A percentile compares a stretch with the other conserved stretches of the same genome.
Evolutionary conservation across 1,140 invertebrate species (phyloP).

Genomic region (Babylonia areolata): DNA sequence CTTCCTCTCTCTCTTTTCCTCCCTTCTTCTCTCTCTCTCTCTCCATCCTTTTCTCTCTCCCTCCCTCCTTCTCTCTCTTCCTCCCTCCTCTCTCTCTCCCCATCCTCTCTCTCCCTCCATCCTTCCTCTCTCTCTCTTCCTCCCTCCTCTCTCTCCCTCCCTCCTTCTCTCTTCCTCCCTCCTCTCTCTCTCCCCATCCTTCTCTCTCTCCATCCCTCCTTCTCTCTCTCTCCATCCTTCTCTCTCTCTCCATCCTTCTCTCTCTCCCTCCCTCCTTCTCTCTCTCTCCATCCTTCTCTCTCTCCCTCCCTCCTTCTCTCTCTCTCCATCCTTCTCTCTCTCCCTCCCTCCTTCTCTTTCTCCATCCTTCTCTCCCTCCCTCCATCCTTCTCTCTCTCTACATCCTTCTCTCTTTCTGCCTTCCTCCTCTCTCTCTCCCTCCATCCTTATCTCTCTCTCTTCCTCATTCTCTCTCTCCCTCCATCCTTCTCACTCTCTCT

Average conservation of each 20-base stretch:
- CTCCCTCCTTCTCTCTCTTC: not conserved
- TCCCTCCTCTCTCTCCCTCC: conserved; percentile 27
- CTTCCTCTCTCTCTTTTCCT: not conserved
- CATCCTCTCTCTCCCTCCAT: not conserved
- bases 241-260: not conserved
- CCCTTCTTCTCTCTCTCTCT: not conserved
- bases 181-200: not conserved
- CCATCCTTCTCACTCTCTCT: not conserved
- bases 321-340: too few relatives aligned
- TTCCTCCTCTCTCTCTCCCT: conserved; percentile 6
- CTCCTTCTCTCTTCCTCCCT: conserved; percentile 11
- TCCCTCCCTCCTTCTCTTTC: too few relatives aligned
- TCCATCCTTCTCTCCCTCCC: too few relatives aligned
- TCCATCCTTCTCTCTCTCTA: too few relatives aligned
- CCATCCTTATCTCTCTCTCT: conserved; percentile 21
- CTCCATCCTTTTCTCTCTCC: not conserved
- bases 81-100: not conserved
- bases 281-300: too few relatives aligned
- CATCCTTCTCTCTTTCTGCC: not conserved
- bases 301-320: too few relatives aligned
- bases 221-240: too few relatives aligned
- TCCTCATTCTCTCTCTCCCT: not conserved
- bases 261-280: too few relatives aligned
- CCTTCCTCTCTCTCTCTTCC: not conserved
- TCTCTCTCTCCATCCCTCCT: too few relatives aligned